Base-by-base conservation (phyloP, 35 echinoderm and acorn worm genomes). In the Acanthaster planci region DNA sequence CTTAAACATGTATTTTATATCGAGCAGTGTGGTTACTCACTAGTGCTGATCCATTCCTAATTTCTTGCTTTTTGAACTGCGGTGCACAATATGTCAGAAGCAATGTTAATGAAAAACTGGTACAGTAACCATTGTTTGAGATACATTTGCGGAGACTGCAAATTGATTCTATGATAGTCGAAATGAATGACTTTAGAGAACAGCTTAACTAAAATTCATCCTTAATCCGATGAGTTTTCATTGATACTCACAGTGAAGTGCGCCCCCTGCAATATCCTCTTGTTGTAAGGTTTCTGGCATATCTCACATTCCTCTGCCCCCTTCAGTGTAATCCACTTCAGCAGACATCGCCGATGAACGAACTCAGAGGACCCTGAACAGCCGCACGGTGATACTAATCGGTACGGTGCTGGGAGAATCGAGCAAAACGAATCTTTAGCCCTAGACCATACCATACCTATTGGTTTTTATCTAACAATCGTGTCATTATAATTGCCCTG, bases 301-400 rank as follows among this genome's bases (percentile, higher is more conserved):
- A 94, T 94, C 77, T 94, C 92, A 76, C 92, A 94, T 5, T 80
- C 82, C 7, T 59, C 38, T 10, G 92, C 64, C 1, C 88, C 88
- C 83, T 94, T 94, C 44, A 88, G 81, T 40, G 22, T 78, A 17
- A 82, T 84, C 92, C 92, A 94, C 90, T 94, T 94, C 60, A 86
- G 87, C 54, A 94, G 84, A 68, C 92, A 94, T 78, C 82, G 58
- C 67, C 82, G 86, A 50, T 94, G 92, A 9, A 94, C 84, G n/a
- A 60, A 90, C 54, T 94, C 79, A 0, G 92, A 78, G 1, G 92
- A 94, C 16, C 92, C 92, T 7, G 89, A 81, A 52, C 92, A 94
- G 8, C 88, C 84, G 57, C 92, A 94, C 0, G 92, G 92, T 34
- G 92, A 83, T 5, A 94, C 80, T 44, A 94, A 79, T 64, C 82